These are phyloP conservation scores for Drosophila sturtevanti DNA, from an alignment of 1,140 invertebrate genomes.

Conservation along the genomic window DNA sequence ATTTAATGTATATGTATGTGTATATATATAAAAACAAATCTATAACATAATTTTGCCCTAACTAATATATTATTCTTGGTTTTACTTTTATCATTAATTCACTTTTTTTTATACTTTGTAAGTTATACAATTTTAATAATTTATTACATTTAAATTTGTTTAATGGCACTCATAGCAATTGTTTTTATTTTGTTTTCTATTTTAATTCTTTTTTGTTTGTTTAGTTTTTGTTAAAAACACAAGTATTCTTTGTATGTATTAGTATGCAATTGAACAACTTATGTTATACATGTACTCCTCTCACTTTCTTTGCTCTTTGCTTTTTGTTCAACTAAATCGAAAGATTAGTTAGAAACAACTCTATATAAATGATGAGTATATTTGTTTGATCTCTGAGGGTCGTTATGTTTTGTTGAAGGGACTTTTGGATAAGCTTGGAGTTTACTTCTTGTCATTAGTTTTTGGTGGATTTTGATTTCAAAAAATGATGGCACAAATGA, in stretches of 20 bases:
- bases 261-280: slow-evolving; percentile 27
- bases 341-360: slow-evolving; percentile 3
- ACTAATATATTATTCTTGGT: slow-evolving; percentile 36
- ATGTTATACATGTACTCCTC: slow-evolving; percentile 21
- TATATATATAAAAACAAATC: slow-evolving; percentile 32
- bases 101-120: slow-evolving; percentile 54
- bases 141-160: slow-evolving; percentile 79
- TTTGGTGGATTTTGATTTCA: slow-evolving; percentile 46
- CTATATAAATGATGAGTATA: slow-evolving; percentile 39
- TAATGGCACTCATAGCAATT: slow-evolving; percentile 79
- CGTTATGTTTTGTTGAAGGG: slow-evolving; percentile 22
- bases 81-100: slow-evolving; percentile 30
- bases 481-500: slow-evolving; percentile 50
- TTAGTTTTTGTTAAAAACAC: slow-evolving; percentile 39
- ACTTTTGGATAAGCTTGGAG: slow-evolving; percentile 20
- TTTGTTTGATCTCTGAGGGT: slow-evolving; percentile 42
- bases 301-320: neutral
- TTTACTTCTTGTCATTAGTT: slow-evolving; percentile 24
- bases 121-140: slow-evolving; percentile 75
- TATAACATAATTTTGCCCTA: slow-evolving; percentile 38
- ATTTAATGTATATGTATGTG: slow-evolving; percentile 30
- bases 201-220: neutral
- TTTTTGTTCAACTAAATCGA: slow-evolving; percentile 13
- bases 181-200: slow-evolving; percentile 33
- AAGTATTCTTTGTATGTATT: slow-evolving; percentile 51